Conservation (phyloP, 2,797 vertebrate genomes). For the Cryptoblepharus egeriae region DNA sequence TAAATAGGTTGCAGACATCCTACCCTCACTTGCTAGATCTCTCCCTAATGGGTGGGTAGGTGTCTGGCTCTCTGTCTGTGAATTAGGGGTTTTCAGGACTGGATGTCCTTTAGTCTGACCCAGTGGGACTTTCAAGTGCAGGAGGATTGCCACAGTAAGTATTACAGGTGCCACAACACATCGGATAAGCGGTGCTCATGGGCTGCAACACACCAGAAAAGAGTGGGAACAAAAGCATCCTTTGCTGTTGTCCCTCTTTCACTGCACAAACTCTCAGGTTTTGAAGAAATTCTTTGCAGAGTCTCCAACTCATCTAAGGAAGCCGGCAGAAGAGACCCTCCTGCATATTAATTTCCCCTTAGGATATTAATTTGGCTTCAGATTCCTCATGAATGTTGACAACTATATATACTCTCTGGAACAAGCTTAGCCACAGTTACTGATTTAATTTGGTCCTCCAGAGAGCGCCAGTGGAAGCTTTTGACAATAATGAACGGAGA, state of each 20-base stretch:
- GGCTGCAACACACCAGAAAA: neutral
- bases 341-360: constrained; percentile 52
- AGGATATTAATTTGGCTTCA: constrained; percentile 57
- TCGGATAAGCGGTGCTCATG: too few species aligned
- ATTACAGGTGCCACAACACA: too few species aligned
- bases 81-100: too few species aligned
- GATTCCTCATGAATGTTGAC: constrained; percentile 62
- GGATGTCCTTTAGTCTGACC: neutral
- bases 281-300: constrained; percentile 42
- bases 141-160: too few species aligned
- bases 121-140: too few species aligned
- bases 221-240: neutral
- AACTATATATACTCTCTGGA: constrained; percentile 51
- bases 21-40: too few species aligned
- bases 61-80: too few species aligned
- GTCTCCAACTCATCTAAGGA: neutral
- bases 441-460: constrained; percentile 63
- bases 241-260: constrained; percentile 15
- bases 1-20: too few species aligned
- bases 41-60: too few species aligned
- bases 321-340: constrained; percentile 39
- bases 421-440: constrained; percentile 48
- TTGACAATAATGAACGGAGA: constrained; percentile 52
- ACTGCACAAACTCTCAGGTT: constrained; percentile 33
- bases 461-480: constrained; percentile 43